Percentiles rank a stretch among this genome's conserved stretches.
phyloP scores from a whole-genome alignment of 2,797 vertebrate genomes.

The Rhincodon typus region DNA sequence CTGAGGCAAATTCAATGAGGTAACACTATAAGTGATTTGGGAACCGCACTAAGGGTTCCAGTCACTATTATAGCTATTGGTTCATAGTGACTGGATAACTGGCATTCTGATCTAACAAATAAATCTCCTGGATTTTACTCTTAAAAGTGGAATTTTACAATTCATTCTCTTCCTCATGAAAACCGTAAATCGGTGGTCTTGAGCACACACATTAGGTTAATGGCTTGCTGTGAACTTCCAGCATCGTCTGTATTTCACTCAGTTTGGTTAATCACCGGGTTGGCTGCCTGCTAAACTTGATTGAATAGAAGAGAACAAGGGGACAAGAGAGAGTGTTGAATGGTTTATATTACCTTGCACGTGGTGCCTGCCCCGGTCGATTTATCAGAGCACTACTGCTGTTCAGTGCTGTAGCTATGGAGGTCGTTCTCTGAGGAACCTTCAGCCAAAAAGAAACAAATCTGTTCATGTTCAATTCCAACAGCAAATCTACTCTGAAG shows the following conservation, averaged over 20 bases:
- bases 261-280: background rate
- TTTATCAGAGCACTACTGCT: conserved; percentile 73
- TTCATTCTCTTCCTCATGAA: background rate
- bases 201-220: background rate
- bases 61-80: background rate
- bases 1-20: background rate
- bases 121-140: background rate
- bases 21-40: background rate
- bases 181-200: background rate
- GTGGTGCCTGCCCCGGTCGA: conserved; percentile 68
- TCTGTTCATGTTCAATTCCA: background rate
- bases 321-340: background rate
- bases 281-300: background rate
- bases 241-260: background rate
- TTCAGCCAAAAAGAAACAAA: conserved; percentile 43
- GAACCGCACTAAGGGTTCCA: background rate
- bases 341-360: conserved; percentile 69
- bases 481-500: background rate
- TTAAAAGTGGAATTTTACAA: background rate
- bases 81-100: background rate
- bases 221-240: too few species aligned
- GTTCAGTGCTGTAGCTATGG: conserved; percentile 84
- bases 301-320: background rate
- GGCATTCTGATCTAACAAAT: background rate
- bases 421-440: conserved; percentile 86